Evolutionary conservation across 2,888 invertebrate species (phyloP).

Genomic region (Geophilus truncorum): DNA sequence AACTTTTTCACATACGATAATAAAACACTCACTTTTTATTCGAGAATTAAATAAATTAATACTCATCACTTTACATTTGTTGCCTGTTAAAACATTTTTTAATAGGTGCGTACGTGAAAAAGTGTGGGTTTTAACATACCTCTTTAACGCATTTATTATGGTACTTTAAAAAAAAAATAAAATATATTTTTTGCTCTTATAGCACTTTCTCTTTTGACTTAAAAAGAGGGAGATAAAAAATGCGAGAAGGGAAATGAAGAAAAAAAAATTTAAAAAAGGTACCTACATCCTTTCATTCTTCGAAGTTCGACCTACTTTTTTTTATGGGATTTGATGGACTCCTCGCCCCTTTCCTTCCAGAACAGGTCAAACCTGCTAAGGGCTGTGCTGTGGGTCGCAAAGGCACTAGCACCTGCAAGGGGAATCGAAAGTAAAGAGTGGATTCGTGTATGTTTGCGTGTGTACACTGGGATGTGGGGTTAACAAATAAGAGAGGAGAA

Average conservation of each 20-base stretch:
- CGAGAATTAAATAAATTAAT: neutral
- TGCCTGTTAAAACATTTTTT: too few relatives aligned
- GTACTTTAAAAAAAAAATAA: neutral
- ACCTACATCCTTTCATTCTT: slow-evolving; percentile 25
- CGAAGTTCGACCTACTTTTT: slow-evolving; percentile 25
- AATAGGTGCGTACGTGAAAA: too few relatives aligned
- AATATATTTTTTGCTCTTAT: neutral
- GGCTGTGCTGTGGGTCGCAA: slow-evolving; percentile 19
- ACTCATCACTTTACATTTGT: too few relatives aligned
- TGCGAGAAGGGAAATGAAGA: neutral
- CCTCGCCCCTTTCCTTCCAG: slow-evolving; percentile 27
- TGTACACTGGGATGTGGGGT: slow-evolving; percentile 20
- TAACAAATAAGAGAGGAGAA: slow-evolving; percentile 21
- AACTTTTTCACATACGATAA: neutral
- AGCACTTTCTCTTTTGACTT: slow-evolving; percentile 7
- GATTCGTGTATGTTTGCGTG: slow-evolving; percentile 13
- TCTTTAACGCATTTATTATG: neutral
- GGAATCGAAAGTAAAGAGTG: slow-evolving; percentile 19
- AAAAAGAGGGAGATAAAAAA: slow-evolving; percentile 23
- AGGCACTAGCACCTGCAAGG: slow-evolving; percentile 22
- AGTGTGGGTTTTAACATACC: neutral
- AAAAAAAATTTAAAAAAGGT: neutral
- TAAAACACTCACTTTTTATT: too few relatives aligned
- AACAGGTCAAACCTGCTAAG: slow-evolving; percentile 22
- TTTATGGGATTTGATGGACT: slow-evolving; percentile 25